These are phyloP conservation scores for Patella depressa DNA, from an alignment of 2,888 invertebrate species.

Conservation along the genomic window DNA sequence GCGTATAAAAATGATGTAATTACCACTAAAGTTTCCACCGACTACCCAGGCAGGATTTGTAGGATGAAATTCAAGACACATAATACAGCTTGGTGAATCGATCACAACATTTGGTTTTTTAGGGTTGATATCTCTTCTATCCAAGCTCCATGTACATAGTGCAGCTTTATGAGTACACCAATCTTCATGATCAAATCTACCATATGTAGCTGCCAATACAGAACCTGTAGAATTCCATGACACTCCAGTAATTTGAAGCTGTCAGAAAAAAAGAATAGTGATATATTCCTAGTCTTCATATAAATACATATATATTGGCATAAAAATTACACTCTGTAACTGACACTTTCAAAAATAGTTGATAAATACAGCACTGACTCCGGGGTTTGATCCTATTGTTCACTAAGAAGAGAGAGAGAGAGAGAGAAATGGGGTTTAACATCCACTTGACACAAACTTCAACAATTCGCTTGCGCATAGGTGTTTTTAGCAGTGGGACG, in stretches of 20 bases:
- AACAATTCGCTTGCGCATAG: too few species aligned
- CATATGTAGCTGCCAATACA: slow-evolving; percentile 70
- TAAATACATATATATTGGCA: too few species aligned
- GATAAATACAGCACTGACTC: too few species aligned
- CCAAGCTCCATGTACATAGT: slow-evolving; percentile 71
- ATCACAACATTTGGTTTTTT: slow-evolving; percentile 70
- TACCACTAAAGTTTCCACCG: slow-evolving; percentile 72
- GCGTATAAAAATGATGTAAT: not conserved
- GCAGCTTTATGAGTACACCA: slow-evolving; percentile 71
- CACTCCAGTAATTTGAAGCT: slow-evolving; percentile 67
- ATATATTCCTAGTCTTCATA: too few species aligned
- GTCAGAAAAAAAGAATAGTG: slow-evolving; percentile 14
- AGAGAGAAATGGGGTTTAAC: too few species aligned
- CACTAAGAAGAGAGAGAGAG: too few species aligned
- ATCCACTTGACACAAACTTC: too few species aligned
- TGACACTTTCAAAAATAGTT: too few species aligned
- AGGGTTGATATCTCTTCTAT: slow-evolving; percentile 64
- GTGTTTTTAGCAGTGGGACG: too few species aligned
- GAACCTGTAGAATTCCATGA: slow-evolving; percentile 72
- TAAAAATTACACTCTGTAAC: too few species aligned
- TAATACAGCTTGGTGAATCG: slow-evolving; percentile 71
- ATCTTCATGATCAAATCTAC: slow-evolving; percentile 70
- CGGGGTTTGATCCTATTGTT: too few species aligned
- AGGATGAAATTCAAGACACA: slow-evolving; percentile 71
- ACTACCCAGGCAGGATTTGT: slow-evolving; percentile 70